Conservation (phyloP, 2,888 invertebrate genomes). For the Lypha dubia region DNA sequence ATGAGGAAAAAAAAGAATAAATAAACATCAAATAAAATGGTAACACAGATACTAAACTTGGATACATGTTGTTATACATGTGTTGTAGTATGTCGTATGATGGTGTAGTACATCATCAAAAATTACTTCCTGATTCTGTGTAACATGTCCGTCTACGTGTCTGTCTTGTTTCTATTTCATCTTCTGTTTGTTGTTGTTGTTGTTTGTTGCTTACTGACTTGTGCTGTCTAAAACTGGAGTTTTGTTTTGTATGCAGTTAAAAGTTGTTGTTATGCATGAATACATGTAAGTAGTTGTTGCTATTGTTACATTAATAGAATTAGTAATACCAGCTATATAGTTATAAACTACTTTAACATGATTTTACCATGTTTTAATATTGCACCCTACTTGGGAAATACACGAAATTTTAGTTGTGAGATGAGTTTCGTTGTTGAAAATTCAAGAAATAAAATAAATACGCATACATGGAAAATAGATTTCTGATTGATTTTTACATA, state of each 20-base stretch:
- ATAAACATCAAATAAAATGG: conserved; percentile 37
- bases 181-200: conserved; percentile 17
- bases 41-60: conserved; percentile 40
- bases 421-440: not conserved
- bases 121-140: conserved; percentile 72
- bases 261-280: conserved; percentile 49
- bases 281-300: conserved; percentile 36
- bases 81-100: conserved; percentile 40
- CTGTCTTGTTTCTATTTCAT: conserved; percentile 50
- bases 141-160: conserved; percentile 59
- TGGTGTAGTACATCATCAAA: conserved; percentile 69
- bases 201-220: conserved; percentile 34
- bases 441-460: too few species aligned
- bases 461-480: too few species aligned
- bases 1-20: too few species aligned
- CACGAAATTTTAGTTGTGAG: not conserved
- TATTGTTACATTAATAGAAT: conserved; percentile 25
- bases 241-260: conserved; percentile 52
- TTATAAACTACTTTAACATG: conserved; percentile 57
- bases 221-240: conserved; percentile 60
- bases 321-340: conserved; percentile 46
- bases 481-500: not conserved
- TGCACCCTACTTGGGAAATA: conserved; percentile 24
- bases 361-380: conserved; percentile 39
- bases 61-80: conserved; percentile 23